These are phyloP conservation scores for Pelobates fuscus DNA, from an alignment of 2,113 vertebrate genomes.

Conservation along the genomic window DNA sequence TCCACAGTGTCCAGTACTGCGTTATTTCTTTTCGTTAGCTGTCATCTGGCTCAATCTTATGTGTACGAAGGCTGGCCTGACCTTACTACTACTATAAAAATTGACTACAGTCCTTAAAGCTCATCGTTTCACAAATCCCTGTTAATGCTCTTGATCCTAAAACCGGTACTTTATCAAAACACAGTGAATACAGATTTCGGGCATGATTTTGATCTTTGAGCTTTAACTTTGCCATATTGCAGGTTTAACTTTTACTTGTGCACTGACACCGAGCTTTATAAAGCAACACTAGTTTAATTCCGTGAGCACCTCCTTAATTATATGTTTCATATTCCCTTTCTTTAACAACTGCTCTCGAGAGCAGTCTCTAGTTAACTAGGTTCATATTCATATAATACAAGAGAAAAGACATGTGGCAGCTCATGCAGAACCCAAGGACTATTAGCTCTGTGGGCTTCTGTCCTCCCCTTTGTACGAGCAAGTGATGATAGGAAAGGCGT, in stretches of 20 bases:
- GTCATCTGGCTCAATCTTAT: no score
- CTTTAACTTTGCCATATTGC: no score
- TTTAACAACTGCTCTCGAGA: not conserved
- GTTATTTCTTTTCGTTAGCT: no score
- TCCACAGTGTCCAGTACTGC: no score
- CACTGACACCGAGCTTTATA: not conserved
- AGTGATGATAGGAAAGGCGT: conserved; percentile 28
- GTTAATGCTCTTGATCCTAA: no score
- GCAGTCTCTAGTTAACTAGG: conserved; percentile 12
- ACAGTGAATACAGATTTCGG: no score
- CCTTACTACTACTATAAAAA: no score
- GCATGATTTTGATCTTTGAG: no score
- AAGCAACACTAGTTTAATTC: not conserved
- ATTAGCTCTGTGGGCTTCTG: not conserved
- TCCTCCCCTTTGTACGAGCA: conserved; percentile 38
- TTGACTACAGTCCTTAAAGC: no score
- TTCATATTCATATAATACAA: not conserved
- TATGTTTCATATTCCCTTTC: not conserved
- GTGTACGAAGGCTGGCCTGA: no score
- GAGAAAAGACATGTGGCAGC: conserved; percentile 23
- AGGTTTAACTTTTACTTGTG: not conserved
- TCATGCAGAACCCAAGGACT: not conserved
- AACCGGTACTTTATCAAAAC: no score
- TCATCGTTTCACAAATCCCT: no score
- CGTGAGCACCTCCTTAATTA: conserved; percentile 33